Evolutionary conservation across 2,888 invertebrate species (phyloP).

Genomic region (Thera britannica): DNA sequence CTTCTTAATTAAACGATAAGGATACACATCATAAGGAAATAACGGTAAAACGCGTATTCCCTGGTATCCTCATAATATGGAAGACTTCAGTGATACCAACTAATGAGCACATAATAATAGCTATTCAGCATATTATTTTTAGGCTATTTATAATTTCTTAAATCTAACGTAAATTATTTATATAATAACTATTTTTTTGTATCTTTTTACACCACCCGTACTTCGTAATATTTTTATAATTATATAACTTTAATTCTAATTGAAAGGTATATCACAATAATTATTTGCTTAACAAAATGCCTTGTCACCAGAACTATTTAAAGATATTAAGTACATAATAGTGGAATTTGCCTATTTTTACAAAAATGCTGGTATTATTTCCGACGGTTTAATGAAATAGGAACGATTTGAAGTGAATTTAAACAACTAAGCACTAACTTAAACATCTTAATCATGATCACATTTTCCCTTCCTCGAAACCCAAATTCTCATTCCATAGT

Average conservation of each 20-base stretch:
- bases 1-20: conserved; percentile 44
- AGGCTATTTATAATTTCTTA: conserved; percentile 37
- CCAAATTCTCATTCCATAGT: conserved; percentile 65
- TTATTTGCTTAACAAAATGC: conserved; percentile 62
- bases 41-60: conserved; percentile 36
- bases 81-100: conserved; percentile 66
- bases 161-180: conserved; percentile 29
- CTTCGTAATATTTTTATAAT: conserved; percentile 51
- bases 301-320: conserved; percentile 58
- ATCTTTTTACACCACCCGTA: conserved; percentile 62
- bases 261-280: conserved; percentile 77
- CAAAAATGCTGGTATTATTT: conserved; percentile 47
- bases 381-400: conserved; percentile 70
- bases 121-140: conserved; percentile 14
- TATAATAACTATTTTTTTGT: conserved; percentile 29
- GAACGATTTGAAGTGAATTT: conserved; percentile 70
- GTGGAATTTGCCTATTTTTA: conserved; percentile 68
- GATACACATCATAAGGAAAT: conserved; percentile 42
- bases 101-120: conserved; percentile 47
- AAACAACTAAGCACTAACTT: conserved; percentile 62
- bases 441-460: conserved; percentile 68
- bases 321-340: conserved; percentile 76
- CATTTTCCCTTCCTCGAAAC: conserved; percentile 66
- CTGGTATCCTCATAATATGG: conserved; percentile 58
- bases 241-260: conserved; percentile 60